phyloP scores from a whole-genome alignment of 2,888 invertebrate genomes.

The Epistrophella euchroma region DNA sequence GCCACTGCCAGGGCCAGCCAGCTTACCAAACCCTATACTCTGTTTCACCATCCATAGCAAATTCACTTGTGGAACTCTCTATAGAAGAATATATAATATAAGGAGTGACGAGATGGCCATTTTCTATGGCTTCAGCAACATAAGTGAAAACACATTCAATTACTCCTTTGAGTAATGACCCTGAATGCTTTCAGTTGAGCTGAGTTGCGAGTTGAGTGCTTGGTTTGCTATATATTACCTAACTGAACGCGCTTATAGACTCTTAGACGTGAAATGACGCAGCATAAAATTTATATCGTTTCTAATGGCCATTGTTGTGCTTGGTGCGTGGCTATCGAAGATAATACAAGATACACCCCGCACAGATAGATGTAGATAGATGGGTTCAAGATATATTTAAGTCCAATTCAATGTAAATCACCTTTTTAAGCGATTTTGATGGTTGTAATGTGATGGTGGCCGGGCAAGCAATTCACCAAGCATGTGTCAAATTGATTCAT shows the following conservation, averaged over 20 bases:
- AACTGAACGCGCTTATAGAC: not conserved
- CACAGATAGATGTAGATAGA: conserved; percentile 6
- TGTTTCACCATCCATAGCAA: conserved; percentile 31
- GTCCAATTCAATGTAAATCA: conserved; percentile 68
- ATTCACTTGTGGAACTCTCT: not conserved
- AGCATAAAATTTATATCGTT: conserved; percentile 48
- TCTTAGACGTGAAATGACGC: conserved; percentile 48
- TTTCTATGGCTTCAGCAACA: conserved; percentile 63
- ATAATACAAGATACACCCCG: conserved; percentile 25
- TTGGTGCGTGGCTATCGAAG: conserved; percentile 2
- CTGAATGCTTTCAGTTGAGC: conserved; percentile 48
- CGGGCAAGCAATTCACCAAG: conserved; percentile 33
- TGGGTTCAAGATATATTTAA: conserved; percentile 37
- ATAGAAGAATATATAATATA: not conserved
- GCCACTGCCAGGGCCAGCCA: not conserved
- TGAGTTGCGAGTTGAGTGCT: conserved; percentile 18
- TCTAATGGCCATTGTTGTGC: conserved; percentile 51
- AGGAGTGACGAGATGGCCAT: conserved; percentile 68
- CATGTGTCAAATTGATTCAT: conserved; percentile 75
- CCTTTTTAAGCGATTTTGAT: conserved; percentile 45
- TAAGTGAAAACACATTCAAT: conserved; percentile 74
- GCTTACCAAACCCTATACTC: not conserved
- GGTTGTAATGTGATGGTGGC: conserved; percentile 12
- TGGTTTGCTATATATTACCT: not conserved
- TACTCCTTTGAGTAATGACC: conserved; percentile 67